Conservation (phyloP, 2,797 vertebrate species). For the Sebastes kiyomatsui region DNA sequence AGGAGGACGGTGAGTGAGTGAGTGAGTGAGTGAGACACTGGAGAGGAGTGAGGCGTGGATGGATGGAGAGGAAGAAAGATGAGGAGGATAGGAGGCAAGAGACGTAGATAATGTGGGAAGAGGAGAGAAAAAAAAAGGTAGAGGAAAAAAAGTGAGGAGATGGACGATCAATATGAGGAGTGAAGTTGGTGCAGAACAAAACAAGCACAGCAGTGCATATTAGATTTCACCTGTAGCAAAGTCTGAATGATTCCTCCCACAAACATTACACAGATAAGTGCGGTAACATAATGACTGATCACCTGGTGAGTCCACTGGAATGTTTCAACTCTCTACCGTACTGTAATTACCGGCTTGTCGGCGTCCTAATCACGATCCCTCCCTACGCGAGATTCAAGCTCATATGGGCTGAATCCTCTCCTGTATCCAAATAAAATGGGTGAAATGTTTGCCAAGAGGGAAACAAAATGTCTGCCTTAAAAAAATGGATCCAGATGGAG, state of each 20-base stretch:
- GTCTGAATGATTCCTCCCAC: background rate
- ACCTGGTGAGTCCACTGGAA: constrained; percentile 10
- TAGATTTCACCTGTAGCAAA: background rate
- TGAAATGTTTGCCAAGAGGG: constrained; percentile 47
- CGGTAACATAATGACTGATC: background rate
- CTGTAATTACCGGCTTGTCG: constrained; percentile 1
- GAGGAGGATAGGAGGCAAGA: background rate
- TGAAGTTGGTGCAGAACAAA: background rate
- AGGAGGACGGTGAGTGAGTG: constrained; percentile 8
- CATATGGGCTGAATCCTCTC: background rate
- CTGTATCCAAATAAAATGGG: constrained; percentile 29
- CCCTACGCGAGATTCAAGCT: background rate
- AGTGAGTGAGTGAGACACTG: constrained; percentile 15
- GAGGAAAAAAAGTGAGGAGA: background rate
- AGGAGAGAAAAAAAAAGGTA: background rate
- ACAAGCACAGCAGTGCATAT: background rate
- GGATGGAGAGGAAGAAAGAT: constrained; percentile 7
- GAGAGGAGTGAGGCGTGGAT: constrained; percentile 7
- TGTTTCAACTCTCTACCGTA: background rate
- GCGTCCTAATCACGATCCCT: background rate
- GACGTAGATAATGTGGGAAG: background rate
- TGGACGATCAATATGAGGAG: background rate
- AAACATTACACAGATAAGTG: background rate
- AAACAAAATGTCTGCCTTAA: constrained; percentile 46
- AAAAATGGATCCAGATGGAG: constrained; percentile 67